Conservation (phyloP, 1,140 invertebrate species). For the Aphelenchoides avenae region DNA sequence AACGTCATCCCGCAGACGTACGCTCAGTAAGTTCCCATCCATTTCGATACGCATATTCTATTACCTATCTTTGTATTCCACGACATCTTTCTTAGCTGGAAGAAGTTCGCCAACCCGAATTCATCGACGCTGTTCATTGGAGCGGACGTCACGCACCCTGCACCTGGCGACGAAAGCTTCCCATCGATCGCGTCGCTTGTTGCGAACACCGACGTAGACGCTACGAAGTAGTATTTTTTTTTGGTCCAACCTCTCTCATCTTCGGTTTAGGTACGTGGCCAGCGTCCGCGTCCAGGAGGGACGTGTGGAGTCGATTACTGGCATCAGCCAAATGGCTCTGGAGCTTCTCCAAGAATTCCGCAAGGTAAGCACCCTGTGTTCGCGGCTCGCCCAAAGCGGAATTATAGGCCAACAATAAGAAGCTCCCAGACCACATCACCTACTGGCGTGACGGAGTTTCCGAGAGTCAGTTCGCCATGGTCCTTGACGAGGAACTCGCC, state of each 20-base stretch:
- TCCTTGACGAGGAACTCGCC: slow-evolving; percentile 14
- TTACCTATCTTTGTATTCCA: neutral
- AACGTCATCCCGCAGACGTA: slow-evolving; percentile 10
- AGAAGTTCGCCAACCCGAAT: slow-evolving; percentile 18
- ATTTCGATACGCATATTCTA: neutral
- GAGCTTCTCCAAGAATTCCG: too few relatives aligned
- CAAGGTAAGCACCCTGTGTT: too few relatives aligned
- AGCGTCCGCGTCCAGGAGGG: slow-evolving; percentile 15
- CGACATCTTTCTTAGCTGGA: slow-evolving; percentile 10
- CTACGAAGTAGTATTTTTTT: slow-evolving; percentile 17
- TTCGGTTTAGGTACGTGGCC: slow-evolving; percentile 24
- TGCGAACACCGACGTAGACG: slow-evolving; percentile 28
- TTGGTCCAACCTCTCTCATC: neutral
- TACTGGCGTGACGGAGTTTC: slow-evolving; percentile 77
- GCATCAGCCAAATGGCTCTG: slow-evolving; percentile 72
- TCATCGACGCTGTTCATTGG: slow-evolving; percentile 71
- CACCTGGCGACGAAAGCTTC: slow-evolving; percentile 64
- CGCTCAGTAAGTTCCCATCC: slow-evolving; percentile 3
- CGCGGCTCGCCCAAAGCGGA: too few relatives aligned
- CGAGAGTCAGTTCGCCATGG: slow-evolving; percentile 72
- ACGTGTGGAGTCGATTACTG: slow-evolving; percentile 69
- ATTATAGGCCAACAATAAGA: too few relatives aligned
- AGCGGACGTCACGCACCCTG: slow-evolving; percentile 66
- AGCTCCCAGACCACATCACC: slow-evolving; percentile 64
- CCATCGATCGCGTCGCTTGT: slow-evolving; percentile 75